Percentiles rank a stretch among this genome's conserved stretches.
Evolutionary conservation across 2,888 invertebrate genomes (phyloP).

Genomic region (Apotomis betuletana): DNA sequence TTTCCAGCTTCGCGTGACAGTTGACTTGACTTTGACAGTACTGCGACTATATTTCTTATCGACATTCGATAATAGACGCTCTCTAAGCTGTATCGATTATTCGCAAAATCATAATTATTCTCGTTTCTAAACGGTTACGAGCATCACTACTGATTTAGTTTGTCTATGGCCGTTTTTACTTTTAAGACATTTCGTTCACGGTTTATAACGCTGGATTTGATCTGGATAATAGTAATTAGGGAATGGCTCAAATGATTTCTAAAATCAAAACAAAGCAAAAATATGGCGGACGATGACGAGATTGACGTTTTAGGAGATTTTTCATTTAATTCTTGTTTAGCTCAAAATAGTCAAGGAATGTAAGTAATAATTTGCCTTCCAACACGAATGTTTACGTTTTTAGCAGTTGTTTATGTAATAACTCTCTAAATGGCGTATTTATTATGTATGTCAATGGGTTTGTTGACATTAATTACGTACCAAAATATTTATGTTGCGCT

Average conservation of each 20-base stretch:
- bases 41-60: not conserved
- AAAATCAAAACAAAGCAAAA: conserved; percentile 43
- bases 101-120: not conserved
- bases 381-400: not conserved
- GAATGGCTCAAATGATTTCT: not conserved
- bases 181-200: not conserved
- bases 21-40: not conserved
- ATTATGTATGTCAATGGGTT: not conserved
- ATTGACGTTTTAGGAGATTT: conserved; percentile 89
- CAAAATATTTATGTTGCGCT: conserved; percentile 43
- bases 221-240: not conserved
- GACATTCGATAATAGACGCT: not conserved
- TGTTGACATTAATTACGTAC: conserved; percentile 50
- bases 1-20: conserved; percentile 21
- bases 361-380: conserved; percentile 63
- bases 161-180: not conserved
- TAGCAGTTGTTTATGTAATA: too few relatives aligned
- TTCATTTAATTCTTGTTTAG: conserved; percentile 85
- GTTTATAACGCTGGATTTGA: not conserved
- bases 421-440: not conserved
- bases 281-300: conserved; percentile 89
- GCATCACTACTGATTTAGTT: not conserved
- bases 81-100: not conserved
- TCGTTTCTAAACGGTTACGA: not conserved
- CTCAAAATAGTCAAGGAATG: conserved; percentile 84